Conservation (phyloP, 2,113 vertebrate species). For the Chroicocephalus ridibundus region DNA sequence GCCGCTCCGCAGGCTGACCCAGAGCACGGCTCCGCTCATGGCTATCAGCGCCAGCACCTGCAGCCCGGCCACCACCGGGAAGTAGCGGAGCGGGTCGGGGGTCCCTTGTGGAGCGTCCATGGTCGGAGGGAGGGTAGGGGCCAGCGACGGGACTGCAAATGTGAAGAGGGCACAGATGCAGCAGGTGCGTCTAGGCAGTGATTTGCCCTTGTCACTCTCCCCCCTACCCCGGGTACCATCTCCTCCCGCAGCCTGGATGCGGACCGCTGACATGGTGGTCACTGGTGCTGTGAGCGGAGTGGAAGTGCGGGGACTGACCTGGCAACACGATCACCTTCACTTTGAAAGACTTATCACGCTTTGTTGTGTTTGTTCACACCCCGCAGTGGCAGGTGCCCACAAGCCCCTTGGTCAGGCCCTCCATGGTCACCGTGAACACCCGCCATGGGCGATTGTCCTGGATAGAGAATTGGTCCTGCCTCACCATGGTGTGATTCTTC, state of each 20-base stretch:
- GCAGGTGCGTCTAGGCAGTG: too few species aligned
- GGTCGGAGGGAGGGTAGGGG: accelerated
- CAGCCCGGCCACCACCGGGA: background rate
- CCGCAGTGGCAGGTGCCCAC: accelerated
- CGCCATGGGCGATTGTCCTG: accelerated
- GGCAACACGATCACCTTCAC: background rate
- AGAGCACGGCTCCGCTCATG: background rate
- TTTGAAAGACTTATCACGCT: accelerated
- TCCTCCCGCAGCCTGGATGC: accelerated
- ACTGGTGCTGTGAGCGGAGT: accelerated
- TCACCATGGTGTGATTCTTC: accelerated
- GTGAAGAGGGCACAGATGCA: background rate
- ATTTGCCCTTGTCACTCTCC: too few species aligned
- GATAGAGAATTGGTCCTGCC: accelerated
- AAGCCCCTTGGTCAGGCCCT: accelerated
- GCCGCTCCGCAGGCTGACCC: background rate
- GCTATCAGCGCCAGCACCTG: background rate
- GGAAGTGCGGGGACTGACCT: background rate
- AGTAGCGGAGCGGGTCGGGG: background rate
- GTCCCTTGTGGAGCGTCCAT: accelerated
- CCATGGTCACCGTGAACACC: background rate
- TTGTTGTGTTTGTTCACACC: accelerated
- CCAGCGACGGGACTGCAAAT: accelerated
- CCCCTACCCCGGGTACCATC: background rate
- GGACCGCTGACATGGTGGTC: accelerated